phyloP scores from a whole-genome alignment of 1,140 invertebrate species.

The Euglossa dilemma region DNA sequence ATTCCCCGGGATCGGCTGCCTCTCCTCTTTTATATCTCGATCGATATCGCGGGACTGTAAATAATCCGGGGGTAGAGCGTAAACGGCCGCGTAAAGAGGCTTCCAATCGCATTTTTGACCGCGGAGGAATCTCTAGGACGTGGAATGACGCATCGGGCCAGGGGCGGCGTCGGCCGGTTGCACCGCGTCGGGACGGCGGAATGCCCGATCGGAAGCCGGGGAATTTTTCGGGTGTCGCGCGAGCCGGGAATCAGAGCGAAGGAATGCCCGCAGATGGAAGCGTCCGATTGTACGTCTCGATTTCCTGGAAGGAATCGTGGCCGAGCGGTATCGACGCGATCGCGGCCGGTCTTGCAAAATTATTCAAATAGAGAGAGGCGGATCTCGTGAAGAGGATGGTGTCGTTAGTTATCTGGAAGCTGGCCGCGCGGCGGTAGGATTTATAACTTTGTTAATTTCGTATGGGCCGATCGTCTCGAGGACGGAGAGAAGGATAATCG shows the following conservation, averaged over 20 bases:
- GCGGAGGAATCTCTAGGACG: conserved; percentile 9
- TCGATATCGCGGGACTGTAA: conserved; percentile 63
- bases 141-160: conserved; percentile 2
- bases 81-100: conserved; percentile 27
- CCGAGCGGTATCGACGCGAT: conserved; percentile 31
- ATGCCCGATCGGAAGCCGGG: conserved; percentile 12
- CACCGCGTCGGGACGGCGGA: neutral
- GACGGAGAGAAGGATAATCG: conserved; percentile 33
- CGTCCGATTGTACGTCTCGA: neutral
- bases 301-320: conserved; percentile 42
- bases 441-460: conserved; percentile 68
- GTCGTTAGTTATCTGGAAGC: conserved; percentile 62
- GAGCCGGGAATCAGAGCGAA: neutral
- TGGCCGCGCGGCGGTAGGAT: conserved; percentile 23
- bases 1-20: conserved; percentile 25
- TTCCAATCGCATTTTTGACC: neutral
- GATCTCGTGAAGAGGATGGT: conserved; percentile 54
- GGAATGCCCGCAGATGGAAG: conserved; percentile 3
- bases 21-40: conserved; percentile 60
- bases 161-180: neutral
- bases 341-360: conserved; percentile 53
- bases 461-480: conserved; percentile 37
- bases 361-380: conserved; percentile 62
- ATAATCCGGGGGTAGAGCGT: conserved; percentile 51
- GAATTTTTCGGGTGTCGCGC: conserved; percentile 12